A percentile compares a stretch with the other conserved stretches of the same genome.
Evolutionary conservation across 2,113 vertebrate species (phyloP).

Genomic region (Dascyllus trimaculatus): DNA sequence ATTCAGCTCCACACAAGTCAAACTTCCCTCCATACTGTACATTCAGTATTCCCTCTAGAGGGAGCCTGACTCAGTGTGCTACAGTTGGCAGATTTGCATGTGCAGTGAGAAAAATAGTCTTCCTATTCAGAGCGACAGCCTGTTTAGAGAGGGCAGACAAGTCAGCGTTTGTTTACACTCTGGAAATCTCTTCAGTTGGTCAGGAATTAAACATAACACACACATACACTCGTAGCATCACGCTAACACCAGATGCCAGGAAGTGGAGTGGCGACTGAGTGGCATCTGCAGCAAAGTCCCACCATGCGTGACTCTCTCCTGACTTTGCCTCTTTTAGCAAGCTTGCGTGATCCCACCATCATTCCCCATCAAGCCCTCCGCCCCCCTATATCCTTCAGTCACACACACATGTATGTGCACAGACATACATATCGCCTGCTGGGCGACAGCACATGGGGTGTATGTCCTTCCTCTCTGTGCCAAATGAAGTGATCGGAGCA

Average conservation of each 20-base stretch:
- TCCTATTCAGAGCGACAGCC: constrained; percentile 31
- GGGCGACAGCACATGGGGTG: constrained; percentile 37
- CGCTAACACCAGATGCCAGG: constrained; percentile 74
- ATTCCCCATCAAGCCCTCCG: constrained; percentile 42
- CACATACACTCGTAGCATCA: constrained; percentile 54
- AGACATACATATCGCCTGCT: constrained; percentile 33
- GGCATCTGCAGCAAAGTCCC: constrained; percentile 63
- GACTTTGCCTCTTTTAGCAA: constrained; percentile 71
- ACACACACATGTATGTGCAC: constrained; percentile 18
- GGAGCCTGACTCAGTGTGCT: neutral
- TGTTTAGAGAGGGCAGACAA: constrained; percentile 49
- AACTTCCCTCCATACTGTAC: neutral
- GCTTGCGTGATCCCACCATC: constrained; percentile 72
- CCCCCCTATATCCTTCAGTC: constrained; percentile 40
- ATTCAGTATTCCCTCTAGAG: neutral
- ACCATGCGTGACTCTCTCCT: constrained; percentile 69
- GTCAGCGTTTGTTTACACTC: constrained; percentile 69
- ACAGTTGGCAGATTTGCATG: constrained; percentile 21
- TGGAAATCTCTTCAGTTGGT: constrained; percentile 53
- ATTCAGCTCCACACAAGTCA: neutral
- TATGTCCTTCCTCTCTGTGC: constrained; percentile 50
- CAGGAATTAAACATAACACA: constrained; percentile 57
- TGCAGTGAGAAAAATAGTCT: constrained; percentile 21
- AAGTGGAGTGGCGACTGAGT: constrained; percentile 56
- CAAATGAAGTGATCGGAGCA: constrained; percentile 67